These are phyloP conservation scores for Pogoniulus pusillus DNA, from an alignment of 2,797 vertebrate species.

Conservation along the genomic window DNA sequence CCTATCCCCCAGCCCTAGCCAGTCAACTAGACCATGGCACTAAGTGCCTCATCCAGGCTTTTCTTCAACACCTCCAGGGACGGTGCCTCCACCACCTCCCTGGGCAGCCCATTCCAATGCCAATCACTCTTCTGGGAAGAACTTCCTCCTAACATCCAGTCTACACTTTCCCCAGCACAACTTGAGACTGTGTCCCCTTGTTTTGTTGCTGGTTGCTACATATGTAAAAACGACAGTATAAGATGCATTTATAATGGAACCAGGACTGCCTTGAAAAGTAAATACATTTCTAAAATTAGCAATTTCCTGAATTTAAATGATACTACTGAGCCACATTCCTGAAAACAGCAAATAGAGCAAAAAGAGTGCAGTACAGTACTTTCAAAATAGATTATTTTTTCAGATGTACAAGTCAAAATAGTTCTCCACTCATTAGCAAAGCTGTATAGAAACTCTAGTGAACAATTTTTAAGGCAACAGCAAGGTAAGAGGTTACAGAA, in stretches of 20 bases:
- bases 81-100: too few species aligned
- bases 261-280: not conserved
- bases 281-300: not conserved
- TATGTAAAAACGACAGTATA: not conserved
- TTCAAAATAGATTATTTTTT: not conserved
- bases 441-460: not conserved
- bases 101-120: too few species aligned
- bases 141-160: too few species aligned
- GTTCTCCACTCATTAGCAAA: not conserved
- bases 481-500: not conserved
- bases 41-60: too few species aligned
- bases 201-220: too few species aligned
- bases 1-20: too few species aligned
- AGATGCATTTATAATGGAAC: not conserved
- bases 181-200: too few species aligned
- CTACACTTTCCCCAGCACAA: too few species aligned
- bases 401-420: conserved; percentile 15
- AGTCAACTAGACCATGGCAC: too few species aligned
- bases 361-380: not conserved
- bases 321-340: not conserved
- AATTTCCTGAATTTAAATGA: not conserved
- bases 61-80: too few species aligned
- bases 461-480: conserved; percentile 46
- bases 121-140: too few species aligned
- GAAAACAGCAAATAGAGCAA: not conserved